Base-by-base conservation (phyloP, 2,888 invertebrate genomes). In the Plagiodera versicolora region DNA sequence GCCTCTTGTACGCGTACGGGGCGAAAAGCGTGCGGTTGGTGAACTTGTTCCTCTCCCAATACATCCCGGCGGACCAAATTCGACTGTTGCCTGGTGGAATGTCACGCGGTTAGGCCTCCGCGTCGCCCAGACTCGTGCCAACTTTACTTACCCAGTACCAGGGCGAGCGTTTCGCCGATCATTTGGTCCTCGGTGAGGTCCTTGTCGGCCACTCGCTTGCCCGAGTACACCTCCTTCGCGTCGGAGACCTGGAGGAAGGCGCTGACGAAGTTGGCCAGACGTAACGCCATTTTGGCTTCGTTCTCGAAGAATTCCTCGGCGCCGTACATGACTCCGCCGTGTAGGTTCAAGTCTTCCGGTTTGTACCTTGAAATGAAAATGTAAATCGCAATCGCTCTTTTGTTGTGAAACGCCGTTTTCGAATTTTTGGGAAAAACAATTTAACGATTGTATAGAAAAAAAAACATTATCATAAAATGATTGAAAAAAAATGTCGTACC, bases 231-330 rank as follows among this genome's bases (percentile, higher is more conserved):
- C 80, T 95, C 95, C 74, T 88, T 85, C 0, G 94, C 92, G 80
- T 95, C 93, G 1, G 92, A 92, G 44, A 94, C 85, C 85, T 98
- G 97, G 69, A 96, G 81, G 80, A 96, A 98, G 44, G 94, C 92
- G 76, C 95, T 95, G 68, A 98, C 91, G 78, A 98, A 98, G 79
- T 98, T 97, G 0, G 98, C 93, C 54, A 98, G 82, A 50, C 98
- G 86, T n/a, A 96, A 85, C 1, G 98, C 98, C 90, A 95, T 95
- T 79, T 95, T 91, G 0, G 97, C 98, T 82, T 98, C 95, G 75
- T 95, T 95, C 75, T 92, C 90, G 74, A 95, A 94, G 78, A 94
- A 95, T 64, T 91, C 89, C 70, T 94, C 89, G 0, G 92, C 91
- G 0, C 95, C 96, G 75, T 82, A 94, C 35, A 89, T 89, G 49